Conservation (phyloP, 92 coral and sea anemone genomes). For the Metridium senile region DNA sequence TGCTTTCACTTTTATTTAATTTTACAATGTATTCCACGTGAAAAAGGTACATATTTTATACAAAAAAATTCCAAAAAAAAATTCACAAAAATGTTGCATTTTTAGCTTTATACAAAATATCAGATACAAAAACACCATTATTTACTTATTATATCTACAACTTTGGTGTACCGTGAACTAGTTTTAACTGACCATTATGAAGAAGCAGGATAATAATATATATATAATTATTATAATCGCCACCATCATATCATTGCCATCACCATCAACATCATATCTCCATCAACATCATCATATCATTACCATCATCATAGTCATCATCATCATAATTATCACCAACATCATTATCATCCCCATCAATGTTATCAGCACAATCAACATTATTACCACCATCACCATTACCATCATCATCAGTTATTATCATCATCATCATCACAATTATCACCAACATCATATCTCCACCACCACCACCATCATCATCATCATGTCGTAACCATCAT, state of each 20-base stretch:
- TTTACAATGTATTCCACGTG: too few species aligned
- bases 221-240: too few species aligned
- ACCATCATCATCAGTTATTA: conserved; percentile 4
- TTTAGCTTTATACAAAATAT: not conserved
- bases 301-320: not conserved
- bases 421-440: not conserved
- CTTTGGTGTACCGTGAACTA: too few species aligned
- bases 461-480: not conserved
- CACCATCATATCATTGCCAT: not conserved
- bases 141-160: too few species aligned
- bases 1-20: too few species aligned
- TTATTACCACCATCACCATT: not conserved
- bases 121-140: not conserved
- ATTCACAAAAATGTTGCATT: too few species aligned
- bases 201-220: too few species aligned
- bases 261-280: not conserved
- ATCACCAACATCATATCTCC: not conserved
- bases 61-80: too few species aligned
- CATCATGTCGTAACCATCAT: not conserved
- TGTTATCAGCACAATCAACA: not conserved
- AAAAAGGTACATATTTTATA: too few species aligned
- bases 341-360: not conserved
- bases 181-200: too few species aligned
- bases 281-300: not conserved
- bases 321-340: not conserved